These are phyloP conservation scores for Anas capensis DNA, from an alignment of 2,797 vertebrate genomes.

Conservation along the genomic window DNA sequence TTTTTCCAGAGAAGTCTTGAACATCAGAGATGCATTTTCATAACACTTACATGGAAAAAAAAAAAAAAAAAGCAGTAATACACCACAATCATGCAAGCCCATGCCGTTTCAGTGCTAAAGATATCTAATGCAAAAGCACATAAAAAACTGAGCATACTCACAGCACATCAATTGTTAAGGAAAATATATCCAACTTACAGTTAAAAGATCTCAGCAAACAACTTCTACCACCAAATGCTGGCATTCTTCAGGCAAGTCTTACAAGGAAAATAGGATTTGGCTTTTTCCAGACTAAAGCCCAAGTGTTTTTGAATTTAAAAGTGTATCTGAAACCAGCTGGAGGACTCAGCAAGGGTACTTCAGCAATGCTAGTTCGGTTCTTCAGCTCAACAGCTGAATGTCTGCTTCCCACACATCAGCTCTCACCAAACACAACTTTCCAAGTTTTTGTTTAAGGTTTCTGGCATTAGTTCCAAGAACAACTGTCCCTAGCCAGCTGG, in stretches of 20 bases:
- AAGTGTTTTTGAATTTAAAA: neutral
- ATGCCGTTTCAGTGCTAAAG: neutral
- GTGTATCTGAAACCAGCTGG: neutral
- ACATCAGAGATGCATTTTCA: neutral
- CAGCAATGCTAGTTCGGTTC: neutral
- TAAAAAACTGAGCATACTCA: neutral
- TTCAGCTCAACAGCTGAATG: neutral
- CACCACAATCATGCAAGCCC: rapidly evolving
- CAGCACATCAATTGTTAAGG: neutral
- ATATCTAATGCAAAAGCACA: neutral
- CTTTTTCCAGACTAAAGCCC: neutral
- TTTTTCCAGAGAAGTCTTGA: neutral
- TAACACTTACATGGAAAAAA: neutral
- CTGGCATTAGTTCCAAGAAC: conserved; percentile 23
- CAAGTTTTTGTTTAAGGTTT: conserved; percentile 42
- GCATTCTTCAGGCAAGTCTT: conserved; percentile 37
- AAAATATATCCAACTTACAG: conserved; percentile 18
- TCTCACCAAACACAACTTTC: conserved; percentile 25
- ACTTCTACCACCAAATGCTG: neutral
- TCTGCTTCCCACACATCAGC: conserved; percentile 17
- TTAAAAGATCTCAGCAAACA: conserved; percentile 10
- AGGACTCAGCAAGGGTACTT: neutral
- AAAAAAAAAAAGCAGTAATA: neutral
- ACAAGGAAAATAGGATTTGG: neutral
- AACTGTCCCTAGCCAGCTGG: neutral